Evolutionary conservation across 2,113 vertebrate species (phyloP), one percentile per base, ranked within the genome.

Genomic region (Zosterops japonicus): DNA sequence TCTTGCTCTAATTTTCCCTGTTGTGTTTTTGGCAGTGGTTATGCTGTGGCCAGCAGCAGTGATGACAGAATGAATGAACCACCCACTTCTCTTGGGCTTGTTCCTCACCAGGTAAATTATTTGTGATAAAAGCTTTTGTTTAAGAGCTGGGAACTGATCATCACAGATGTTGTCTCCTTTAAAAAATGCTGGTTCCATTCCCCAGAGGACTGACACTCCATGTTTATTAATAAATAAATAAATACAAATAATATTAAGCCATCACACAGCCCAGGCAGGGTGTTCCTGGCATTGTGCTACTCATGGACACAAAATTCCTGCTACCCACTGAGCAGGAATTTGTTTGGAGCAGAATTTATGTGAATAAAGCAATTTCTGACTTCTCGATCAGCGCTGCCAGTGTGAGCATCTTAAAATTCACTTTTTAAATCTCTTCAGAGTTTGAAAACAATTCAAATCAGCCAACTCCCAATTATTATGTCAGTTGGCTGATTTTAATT

Each of bases 61-160:
- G 99, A 99, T 23, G 99, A 99, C 94, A 98, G 99, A 93, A 99
- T 99, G 99, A 99, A 99, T 36, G 99, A 99, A 85, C 99, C 99
- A 17, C 99, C 99, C 29, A 99, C 99, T 25, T 99, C 99, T 14
- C 98, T 99, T 44, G 99, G 99, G 29, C 98, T 99, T 8, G 99
- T 99, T 67, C 99, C 99, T 57, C 99, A 99, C 97, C 99, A 99
- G 99, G 99, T 99, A 64, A 98, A 98, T 98, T 68, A 84, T 42
- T 44, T 52, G 61, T 47, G 56, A 79, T 78, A 78, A 92, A 84
- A 59, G 13, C 20, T 59, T 70, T 67, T 14, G 14, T 85, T 83
- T 21, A 46, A 12, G 65, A 59, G 22, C 35, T 85, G 67, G 50
- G 42, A 65, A 31, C 33, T 63, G 33, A 15, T 61, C 29, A 44